Conservation (phyloP, 2,888 invertebrate genomes). For the Desoria tigrina region DNA sequence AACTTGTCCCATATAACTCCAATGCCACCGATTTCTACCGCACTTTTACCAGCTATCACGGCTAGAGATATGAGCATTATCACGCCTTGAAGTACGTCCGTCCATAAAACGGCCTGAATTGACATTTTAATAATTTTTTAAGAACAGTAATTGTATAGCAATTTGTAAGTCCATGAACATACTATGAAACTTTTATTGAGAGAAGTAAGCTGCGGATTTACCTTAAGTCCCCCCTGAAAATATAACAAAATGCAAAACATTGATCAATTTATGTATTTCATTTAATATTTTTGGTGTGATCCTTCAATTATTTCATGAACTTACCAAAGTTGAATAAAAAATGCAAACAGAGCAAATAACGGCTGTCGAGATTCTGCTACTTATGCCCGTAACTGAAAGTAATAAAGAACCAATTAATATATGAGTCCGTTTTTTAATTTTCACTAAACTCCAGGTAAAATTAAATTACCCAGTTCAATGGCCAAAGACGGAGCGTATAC, state of each 20-base stretch:
- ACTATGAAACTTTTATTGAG: too few relatives aligned
- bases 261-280: too few relatives aligned
- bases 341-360: constrained; percentile 42
- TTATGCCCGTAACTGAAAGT: constrained; percentile 39
- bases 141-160: too few relatives aligned
- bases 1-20: constrained; percentile 68
- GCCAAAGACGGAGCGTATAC: constrained; percentile 86
- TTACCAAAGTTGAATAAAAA: constrained; percentile 36
- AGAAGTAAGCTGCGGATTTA: too few relatives aligned
- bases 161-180: too few relatives aligned
- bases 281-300: too few relatives aligned
- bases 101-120: constrained; percentile 66
- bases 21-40: constrained; percentile 64
- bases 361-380: constrained; percentile 28
- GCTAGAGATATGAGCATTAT: constrained; percentile 69
- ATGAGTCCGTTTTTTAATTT: background rate
- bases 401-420: too few relatives aligned
- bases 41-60: constrained; percentile 59
- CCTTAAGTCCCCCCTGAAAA: constrained; percentile 39
- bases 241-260: too few relatives aligned
- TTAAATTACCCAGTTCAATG: constrained; percentile 70
- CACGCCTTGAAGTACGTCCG: constrained; percentile 83
- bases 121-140: too few relatives aligned
- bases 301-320: too few relatives aligned
- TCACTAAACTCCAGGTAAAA: background rate